Evolutionary conservation across 2,888 invertebrate species (phyloP).

Genomic region (Habrosyne pyritoides): DNA sequence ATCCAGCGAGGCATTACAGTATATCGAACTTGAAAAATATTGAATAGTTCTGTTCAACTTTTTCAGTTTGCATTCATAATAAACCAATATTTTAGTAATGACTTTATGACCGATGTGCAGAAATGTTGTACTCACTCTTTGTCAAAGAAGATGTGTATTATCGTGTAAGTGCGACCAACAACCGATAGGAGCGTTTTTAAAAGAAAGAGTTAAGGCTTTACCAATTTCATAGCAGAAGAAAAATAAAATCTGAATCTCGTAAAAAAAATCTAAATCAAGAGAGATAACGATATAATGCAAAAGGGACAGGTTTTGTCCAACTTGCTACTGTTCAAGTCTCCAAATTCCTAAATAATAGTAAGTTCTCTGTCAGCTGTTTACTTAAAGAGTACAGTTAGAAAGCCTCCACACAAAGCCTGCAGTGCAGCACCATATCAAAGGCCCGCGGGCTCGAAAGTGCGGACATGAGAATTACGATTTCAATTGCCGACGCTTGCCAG

Average conservation of each 20-base stretch:
- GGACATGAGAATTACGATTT: conserved; percentile 55
- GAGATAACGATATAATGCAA: not conserved
- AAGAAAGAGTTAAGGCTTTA: no score
- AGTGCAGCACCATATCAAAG: conserved; percentile 23
- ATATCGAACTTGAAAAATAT: not conserved
- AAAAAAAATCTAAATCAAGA: not conserved
- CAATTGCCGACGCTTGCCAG: conserved; percentile 43
- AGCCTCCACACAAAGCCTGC: conserved; percentile 18
- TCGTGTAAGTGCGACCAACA: no score
- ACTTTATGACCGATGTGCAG: no score
- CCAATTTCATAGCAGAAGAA: no score
- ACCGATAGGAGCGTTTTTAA: no score
- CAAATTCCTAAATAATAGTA: conserved; percentile 6
- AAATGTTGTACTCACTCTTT: no score
- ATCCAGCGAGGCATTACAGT: not conserved
- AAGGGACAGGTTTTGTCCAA: not conserved
- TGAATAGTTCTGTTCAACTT: no score
- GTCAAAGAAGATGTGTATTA: no score
- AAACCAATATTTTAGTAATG: no score
- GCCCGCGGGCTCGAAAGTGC: conserved; percentile 55
- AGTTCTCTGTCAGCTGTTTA: conserved; percentile 9
- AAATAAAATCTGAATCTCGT: no score
- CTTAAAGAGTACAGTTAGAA: conserved; percentile 19
- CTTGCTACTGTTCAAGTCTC: not conserved
- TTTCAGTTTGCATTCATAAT: no score